Evolutionary conservation across 2,888 invertebrate genomes (phyloP), one percentile per base, ranked within the genome.

Genomic region (Dryocosmus kuriphilus): DNA sequence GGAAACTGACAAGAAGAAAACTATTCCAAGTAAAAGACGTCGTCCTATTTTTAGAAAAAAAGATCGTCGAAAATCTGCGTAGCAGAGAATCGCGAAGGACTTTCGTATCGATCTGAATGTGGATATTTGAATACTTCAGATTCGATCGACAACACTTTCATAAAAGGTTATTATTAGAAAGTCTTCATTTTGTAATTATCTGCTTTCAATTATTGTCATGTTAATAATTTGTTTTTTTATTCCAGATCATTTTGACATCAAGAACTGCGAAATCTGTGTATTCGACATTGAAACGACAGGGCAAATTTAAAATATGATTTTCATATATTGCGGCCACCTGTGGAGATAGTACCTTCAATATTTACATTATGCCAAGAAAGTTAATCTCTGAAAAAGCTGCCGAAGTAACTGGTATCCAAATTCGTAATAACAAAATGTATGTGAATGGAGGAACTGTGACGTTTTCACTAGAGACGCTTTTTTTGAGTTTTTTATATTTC

Each of bases 211-310:
- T 67, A 8, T 60, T 71, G 16, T 71, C 8, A 76, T 27, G 35
- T n/a, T n/a, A 14, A 46, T 24, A 74, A 57, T 8, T 63, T 55
- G 57, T 61, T 22, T 46, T 76, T 41, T 16, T 67, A 73, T 62
- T 78, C 16, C 4, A 65, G 55, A 77, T 60, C 27, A 80, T 74
- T 61, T 46, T 16, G 24, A 63, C 41, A 38, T 74, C n/a, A 14
- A 75, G n/a, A 60, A 75, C 60, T 77, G 55, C 16, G n/a, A 32
- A 38, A 27, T 63, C 2, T 62, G 79, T 32, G 38, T 71, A 74
- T 82, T 81, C 63, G 76, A 81, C 57, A 32, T 81, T 35, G 76
- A 81, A 78, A 81, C 79, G 9, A 78, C 78, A 6, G 79, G 81
- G 14, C 8, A 0, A 51, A 32, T 30, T 74, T 75, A 14, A 63